A percentile compares a stretch with the other conserved stretches of the same genome.
Conservation (phyloP, 2,797 vertebrate genomes). For the Chiloscyllium punctatum region DNA sequence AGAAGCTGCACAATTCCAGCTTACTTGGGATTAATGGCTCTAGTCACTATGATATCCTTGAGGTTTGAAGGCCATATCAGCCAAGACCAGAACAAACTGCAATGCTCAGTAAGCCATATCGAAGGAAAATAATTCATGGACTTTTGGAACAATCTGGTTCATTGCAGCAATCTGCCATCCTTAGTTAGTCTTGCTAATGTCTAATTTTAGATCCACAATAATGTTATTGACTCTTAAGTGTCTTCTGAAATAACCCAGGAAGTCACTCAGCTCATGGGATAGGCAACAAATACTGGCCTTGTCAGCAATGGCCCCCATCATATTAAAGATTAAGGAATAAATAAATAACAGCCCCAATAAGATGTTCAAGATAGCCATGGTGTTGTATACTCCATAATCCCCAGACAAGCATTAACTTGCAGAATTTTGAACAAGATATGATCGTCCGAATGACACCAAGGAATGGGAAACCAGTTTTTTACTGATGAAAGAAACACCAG, state of each 20-base stretch:
- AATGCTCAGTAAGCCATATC: not conserved
- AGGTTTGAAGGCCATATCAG: not conserved
- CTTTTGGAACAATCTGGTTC: not conserved
- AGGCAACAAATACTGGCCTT: too few species aligned
- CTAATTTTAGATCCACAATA: too few species aligned
- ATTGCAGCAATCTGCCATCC: not conserved
- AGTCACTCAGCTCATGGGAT: too few species aligned
- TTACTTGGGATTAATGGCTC: not conserved
- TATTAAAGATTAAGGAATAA: too few species aligned
- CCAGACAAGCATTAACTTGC: not conserved
- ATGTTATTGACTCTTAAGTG: too few species aligned
- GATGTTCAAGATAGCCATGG: not conserved
- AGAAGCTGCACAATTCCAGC: not conserved
- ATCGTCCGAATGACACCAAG: not conserved
- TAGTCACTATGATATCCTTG: not conserved
- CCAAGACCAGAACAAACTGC: not conserved
- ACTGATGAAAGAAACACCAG: not conserved
- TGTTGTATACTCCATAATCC: not conserved
- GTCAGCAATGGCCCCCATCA: too few species aligned
- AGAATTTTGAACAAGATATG: not conserved
- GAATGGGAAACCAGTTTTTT: not conserved
- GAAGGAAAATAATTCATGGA: not conserved
- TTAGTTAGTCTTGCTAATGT: too few species aligned
- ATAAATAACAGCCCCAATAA: too few species aligned
- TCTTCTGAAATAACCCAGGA: too few species aligned